These are phyloP conservation scores for Centrocercus urophasianus DNA, from an alignment of 2,113 vertebrate genomes.

Conservation along the genomic window DNA sequence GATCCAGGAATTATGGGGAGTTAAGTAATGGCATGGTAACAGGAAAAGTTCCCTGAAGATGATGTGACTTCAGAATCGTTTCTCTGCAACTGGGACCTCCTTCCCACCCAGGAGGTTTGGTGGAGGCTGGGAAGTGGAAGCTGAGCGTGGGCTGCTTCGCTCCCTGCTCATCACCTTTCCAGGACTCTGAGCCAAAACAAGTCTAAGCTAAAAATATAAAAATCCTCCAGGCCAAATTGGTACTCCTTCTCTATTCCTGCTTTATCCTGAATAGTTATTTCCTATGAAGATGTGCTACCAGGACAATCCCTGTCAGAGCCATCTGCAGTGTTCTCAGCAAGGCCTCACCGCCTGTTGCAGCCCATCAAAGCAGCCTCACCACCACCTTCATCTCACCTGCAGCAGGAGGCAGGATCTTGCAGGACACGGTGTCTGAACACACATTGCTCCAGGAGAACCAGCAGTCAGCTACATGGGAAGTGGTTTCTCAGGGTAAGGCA, in stretches of 20 bases:
- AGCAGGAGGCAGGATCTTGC: background rate
- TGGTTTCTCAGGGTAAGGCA: background rate
- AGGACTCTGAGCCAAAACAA: background rate
- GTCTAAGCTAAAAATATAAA: background rate
- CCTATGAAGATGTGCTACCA: background rate
- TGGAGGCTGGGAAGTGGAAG: background rate
- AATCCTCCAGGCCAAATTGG: background rate
- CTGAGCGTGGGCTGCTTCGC: background rate
- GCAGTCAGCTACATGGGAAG: background rate
- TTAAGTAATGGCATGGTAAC: background rate
- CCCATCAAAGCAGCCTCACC: background rate
- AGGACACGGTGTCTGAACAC: background rate
- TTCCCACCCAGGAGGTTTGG: background rate
- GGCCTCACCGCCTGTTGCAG: background rate
- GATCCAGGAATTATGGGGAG: background rate
- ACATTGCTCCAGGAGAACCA: fast-evolving
- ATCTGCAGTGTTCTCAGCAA: background rate
- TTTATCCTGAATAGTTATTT: background rate
- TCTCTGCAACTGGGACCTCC: background rate
- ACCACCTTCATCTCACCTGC: background rate
- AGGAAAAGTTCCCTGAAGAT: background rate
- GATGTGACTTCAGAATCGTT: background rate
- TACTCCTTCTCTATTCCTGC: background rate
- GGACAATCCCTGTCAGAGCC: background rate
- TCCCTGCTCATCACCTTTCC: background rate